Conservation (phyloP, 1,140 invertebrate genomes). For the Telenomus remus region DNA sequence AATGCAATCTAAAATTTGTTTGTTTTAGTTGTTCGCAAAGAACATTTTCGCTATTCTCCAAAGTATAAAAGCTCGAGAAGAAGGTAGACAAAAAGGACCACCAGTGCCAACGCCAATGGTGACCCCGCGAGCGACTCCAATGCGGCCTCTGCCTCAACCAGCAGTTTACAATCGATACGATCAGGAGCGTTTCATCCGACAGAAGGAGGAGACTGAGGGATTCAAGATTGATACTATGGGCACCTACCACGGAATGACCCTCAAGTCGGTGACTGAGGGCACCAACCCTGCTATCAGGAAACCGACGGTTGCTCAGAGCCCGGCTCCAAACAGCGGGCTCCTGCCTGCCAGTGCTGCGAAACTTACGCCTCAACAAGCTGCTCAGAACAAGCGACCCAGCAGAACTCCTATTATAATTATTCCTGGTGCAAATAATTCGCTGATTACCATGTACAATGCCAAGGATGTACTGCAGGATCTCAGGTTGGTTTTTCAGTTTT, state of each 20-base stretch:
- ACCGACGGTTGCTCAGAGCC: conserved; percentile 67
- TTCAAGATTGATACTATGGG: conserved; percentile 99
- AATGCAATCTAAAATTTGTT: too few relatives aligned
- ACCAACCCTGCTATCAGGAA: conserved; percentile 79
- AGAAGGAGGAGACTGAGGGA: conserved; percentile 96
- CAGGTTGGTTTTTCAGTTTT: too few relatives aligned
- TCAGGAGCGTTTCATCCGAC: conserved; percentile 95
- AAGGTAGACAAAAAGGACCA: conserved; percentile 84
- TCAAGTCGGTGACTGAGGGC: conserved; percentile 97
- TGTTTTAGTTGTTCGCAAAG: conserved; percentile 85
- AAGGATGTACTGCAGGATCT: conserved; percentile 97
- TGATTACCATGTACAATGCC: conserved; percentile 98
- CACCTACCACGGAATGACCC: conserved; percentile 97
- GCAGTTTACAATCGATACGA: conserved; percentile 97
- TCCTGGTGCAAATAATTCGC: conserved; percentile 94
- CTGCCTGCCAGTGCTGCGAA: conserved; percentile 78
- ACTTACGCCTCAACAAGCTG: conserved; percentile 73
- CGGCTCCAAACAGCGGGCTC: conserved; percentile 65
- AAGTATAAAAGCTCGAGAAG: conserved; percentile 94
- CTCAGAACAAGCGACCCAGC: conserved; percentile 85
- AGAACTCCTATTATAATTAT: conserved; percentile 99
- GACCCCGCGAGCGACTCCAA: conserved; percentile 81
- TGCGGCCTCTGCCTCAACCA: conserved; percentile 82
- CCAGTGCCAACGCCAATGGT: conserved; percentile 81
- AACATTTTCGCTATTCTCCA: conserved; percentile 94